phyloP scores from a whole-genome alignment of 1,140 invertebrate species.

The Luehdorfia chinensis region DNA sequence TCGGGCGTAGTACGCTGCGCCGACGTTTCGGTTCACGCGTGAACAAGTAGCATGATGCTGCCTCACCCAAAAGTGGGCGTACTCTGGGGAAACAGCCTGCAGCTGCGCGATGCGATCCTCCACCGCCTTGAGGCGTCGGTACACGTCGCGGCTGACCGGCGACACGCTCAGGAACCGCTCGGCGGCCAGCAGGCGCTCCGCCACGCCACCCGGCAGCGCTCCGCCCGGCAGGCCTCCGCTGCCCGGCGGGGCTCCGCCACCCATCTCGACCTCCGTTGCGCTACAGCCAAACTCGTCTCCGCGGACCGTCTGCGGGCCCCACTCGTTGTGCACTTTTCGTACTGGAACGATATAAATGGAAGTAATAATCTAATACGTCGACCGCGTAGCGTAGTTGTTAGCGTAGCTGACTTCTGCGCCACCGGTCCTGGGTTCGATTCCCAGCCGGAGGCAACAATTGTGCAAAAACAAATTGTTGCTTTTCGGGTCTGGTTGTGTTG shows the following conservation, averaged over 20 bases:
- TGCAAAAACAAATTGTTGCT: too few species aligned
- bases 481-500: too few species aligned
- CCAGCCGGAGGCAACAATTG: too few species aligned
- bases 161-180: slow-evolving; percentile 57
- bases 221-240: slow-evolving; percentile 35
- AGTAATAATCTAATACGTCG: too few species aligned
- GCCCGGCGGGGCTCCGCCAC: slow-evolving; percentile 25
- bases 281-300: not conserved
- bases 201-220: slow-evolving; percentile 36
- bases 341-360: too few species aligned
- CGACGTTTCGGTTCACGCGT: too few species aligned
- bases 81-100: slow-evolving; percentile 84
- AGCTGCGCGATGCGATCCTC: slow-evolving; percentile 82
- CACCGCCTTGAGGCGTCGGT: slow-evolving; percentile 80
- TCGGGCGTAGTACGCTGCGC: slow-evolving; percentile 2
- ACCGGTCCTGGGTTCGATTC: too few species aligned
- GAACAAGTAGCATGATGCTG: not conserved
- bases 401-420: too few species aligned
- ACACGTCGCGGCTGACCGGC: slow-evolving; percentile 80
- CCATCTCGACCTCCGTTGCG: slow-evolving; percentile 1
- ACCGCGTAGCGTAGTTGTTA: too few species aligned
- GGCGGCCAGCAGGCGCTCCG: slow-evolving; percentile 41
- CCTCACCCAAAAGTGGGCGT: slow-evolving; percentile 81
- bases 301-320: slow-evolving; percentile 55
- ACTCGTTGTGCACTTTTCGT: slow-evolving; percentile 59